Base-by-base conservation (phyloP, 2,113 vertebrate genomes). In the Tyto alba region DNA sequence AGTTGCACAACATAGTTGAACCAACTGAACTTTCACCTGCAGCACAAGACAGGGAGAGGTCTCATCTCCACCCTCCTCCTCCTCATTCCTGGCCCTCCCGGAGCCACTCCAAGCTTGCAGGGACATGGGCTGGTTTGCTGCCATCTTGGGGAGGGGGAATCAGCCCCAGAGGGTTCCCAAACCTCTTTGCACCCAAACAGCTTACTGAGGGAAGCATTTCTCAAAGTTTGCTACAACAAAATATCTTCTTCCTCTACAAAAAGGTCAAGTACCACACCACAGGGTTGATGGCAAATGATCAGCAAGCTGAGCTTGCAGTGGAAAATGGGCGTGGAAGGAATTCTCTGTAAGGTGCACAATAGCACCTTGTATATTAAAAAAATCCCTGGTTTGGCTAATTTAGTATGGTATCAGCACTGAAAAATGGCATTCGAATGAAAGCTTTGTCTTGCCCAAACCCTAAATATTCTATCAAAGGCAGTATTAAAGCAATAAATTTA, bases 161-260 rank as follows among this genome's bases (percentile, higher is more conserved):
- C 47, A 71, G 38, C 14, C 29, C 20, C 41, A 26, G 34, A 87
- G 43, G 10, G 16, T 34, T 74, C 52, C 36, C 29, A 53, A 43
- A 72, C 13, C 26, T 64, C 12, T 69, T 66, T 45, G 18, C 29
- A 88, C 16, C 53, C 45, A 50, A 78, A 62, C 27, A 1, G 0
- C 23, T 77, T 0, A 0, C 6, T 1, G 1, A 85, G 21, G 34
- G 45, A 87, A 19, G 32, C 16, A 21, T 43, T 88, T 77, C 52
- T 62, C 77, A 26, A 71, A 68, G 73, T 48, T 38, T 53, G 34
- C 56, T 47, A 18, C 4, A 26, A 63, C 7, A 40, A 30, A 41
- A 2, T 16, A 45, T 15, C 29, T 56, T 53, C 43, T 29, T 68
- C 17, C 41, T 59, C 67, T 57, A 64, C 18, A 8, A 20, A 81